A percentile compares a stretch with the other conserved stretches of the same genome.
These are phyloP conservation scores for Stercorarius parasiticus DNA, from an alignment of 2,113 vertebrate genomes.

Conservation along the genomic window DNA sequence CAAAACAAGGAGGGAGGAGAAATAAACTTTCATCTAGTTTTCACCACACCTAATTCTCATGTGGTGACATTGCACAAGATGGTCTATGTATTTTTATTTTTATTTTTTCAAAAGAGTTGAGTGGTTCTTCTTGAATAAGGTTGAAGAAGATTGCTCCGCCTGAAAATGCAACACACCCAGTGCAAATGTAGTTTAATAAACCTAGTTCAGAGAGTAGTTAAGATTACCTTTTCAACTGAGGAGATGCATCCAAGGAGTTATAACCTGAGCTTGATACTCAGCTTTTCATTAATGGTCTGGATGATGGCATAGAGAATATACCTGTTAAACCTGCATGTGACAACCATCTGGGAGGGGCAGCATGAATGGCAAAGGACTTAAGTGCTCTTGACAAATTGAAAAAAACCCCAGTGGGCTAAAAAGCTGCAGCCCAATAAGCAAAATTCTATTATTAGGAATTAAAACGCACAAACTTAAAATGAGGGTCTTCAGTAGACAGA, in stretches of 20 bases:
- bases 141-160: not conserved
- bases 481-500: not conserved
- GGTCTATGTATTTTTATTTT: not conserved
- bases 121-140: not conserved
- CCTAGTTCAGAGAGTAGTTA: not conserved
- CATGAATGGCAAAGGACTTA: not conserved
- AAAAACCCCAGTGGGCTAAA: not conserved
- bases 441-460: not conserved
- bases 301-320: constrained; percentile 24
- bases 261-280: not conserved
- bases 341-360: not conserved
- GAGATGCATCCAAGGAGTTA: not conserved
- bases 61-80: not conserved
- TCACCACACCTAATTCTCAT: constrained; percentile 10
- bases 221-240: not conserved
- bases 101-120: not conserved
- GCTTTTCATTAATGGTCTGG: not conserved
- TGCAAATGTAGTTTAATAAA: not conserved
- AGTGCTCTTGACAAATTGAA: not conserved
- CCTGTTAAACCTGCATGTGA: constrained; percentile 14
- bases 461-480: not conserved
- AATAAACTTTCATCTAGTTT: not conserved
- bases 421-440: not conserved
- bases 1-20: not conserved
- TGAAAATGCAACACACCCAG: not conserved